Conservation (phyloP, 1,140 invertebrate genomes). For the Coptotermes formosanus region DNA sequence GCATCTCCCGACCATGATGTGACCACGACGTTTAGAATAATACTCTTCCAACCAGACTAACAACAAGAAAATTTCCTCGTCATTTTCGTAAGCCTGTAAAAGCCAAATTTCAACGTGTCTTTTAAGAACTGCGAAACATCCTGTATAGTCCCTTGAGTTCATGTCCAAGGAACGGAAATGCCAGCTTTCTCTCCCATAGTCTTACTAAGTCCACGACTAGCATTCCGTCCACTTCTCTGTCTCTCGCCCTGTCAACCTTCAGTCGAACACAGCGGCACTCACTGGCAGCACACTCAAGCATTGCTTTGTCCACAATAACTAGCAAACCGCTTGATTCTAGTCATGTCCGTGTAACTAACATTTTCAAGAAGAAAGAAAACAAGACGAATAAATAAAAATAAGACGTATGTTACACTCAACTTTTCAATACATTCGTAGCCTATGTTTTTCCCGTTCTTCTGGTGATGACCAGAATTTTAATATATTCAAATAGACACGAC, state of each 20-base stretch:
- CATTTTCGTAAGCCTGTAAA: not conserved
- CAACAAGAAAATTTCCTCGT: not conserved
- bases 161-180: not conserved
- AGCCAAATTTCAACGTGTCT: not conserved
- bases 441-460: not conserved
- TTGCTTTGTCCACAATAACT: not conserved
- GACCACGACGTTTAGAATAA: not conserved
- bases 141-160: not conserved
- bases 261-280: not conserved
- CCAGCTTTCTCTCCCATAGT: not conserved
- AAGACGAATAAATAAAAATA: not conserved
- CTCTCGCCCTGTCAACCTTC: not conserved
- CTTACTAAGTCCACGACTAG: not conserved
- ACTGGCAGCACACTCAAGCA: not conserved
- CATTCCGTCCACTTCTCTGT: not conserved
- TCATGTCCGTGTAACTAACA: too few species aligned
- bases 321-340: not conserved
- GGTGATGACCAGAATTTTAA: not conserved
- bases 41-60: not conserved
- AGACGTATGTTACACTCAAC: not conserved
- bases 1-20: too few species aligned
- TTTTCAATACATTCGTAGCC: not conserved
- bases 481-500: too few species aligned
- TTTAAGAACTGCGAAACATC: not conserved
- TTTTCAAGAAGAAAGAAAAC: not conserved